Conservation (phyloP, 2,113 vertebrate genomes). For the Psammodynastes pulverulentus region DNA sequence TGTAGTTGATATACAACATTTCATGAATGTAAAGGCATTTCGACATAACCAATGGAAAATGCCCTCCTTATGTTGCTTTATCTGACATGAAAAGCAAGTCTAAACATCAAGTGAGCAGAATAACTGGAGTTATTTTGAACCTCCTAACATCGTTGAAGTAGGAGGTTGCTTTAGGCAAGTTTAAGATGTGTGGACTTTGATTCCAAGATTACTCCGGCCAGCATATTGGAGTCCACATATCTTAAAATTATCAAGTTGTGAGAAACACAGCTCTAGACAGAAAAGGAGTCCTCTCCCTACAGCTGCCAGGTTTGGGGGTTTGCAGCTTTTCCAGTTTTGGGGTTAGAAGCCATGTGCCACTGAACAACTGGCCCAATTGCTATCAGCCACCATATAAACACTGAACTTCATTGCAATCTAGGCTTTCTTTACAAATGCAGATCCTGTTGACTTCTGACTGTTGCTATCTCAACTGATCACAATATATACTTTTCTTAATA, state of each 20-base stretch:
- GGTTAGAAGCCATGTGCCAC: background rate
- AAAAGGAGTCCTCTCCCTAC: background rate
- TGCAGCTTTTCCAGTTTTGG: too few relatives aligned
- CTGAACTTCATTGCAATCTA: background rate
- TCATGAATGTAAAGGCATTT: background rate
- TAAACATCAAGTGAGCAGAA: background rate
- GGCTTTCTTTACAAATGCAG: background rate
- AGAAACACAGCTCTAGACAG: background rate
- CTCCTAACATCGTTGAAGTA: background rate
- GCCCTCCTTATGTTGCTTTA: background rate
- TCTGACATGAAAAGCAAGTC: background rate
- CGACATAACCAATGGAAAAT: background rate
- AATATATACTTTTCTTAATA: constrained; percentile 15
- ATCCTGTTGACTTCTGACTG: background rate
- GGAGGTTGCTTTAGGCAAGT: background rate
- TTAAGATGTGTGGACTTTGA: background rate
- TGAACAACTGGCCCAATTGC: background rate
- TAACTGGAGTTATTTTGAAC: background rate
- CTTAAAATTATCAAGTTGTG: background rate
- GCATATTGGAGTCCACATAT: background rate
- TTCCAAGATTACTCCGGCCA: background rate
- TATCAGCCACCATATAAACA: background rate
- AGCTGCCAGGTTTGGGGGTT: background rate
- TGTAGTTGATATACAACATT: background rate
- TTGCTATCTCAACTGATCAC: background rate